Evolutionary conservation across 2,113 vertebrate genomes (phyloP), one percentile per base, ranked within the genome.

Genomic region (Panthera leo): DNA sequence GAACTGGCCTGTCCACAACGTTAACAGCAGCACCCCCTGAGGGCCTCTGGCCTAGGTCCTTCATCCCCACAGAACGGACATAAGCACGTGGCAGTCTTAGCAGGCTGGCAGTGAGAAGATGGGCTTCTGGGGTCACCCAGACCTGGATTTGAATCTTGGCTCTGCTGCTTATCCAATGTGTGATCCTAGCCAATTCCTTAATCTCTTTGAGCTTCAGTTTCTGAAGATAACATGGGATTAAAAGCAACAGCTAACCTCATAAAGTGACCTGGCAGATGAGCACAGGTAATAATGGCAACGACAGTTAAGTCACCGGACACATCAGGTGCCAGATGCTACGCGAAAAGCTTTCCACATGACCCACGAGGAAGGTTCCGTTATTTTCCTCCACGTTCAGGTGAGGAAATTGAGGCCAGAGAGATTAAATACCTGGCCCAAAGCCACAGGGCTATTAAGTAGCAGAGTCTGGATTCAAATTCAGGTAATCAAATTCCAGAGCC

Each of bases 141-240:
- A 76, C 31, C 65, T 51, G 65, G n/a, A 25, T 92, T 82, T 85
- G 23, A 85, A 88, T 92, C 85, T 53, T 93, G 61, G 58, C 78
- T 94, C 73, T 94, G 39, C 29, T 85, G 36, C 39, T 48, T 89
- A 95, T 51, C 29, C 80, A 51, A 31, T 68, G 67, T 68, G 31
- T 34, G 55, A 61, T 94, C 29, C 73, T 51, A 91, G 82, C 65
- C 51, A 75, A 42, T 27, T 18, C 92, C 79, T 80, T 76, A 92
- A 42, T 53, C 27, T 89, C 67, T 92, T 48, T 91, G 90, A 51
- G 92, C 92, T 95, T 97, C 68, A 78, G 68, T 89, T 96, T 96
- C 65, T 53, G 15, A 91, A 71, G 71, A 6, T 55, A 21, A 85
- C 63, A 29, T 2, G 85, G 34, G 85, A 94, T 27, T 87, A 90